Evolutionary conservation across 2,888 invertebrate species (phyloP).

Genomic region (Himalopsyche anomala): DNA sequence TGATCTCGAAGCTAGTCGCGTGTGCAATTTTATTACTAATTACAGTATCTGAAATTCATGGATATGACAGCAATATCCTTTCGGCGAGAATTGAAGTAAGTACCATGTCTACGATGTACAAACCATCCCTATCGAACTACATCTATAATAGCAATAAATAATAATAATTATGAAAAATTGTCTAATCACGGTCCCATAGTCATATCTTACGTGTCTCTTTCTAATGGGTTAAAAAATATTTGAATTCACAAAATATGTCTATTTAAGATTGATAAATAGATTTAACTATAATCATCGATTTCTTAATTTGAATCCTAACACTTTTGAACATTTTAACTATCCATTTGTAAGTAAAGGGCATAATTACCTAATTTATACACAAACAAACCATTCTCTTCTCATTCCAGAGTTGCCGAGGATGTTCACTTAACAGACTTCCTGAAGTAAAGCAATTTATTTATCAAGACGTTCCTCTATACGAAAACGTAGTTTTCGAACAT

Average conservation of each 20-base stretch:
- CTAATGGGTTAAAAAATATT: background rate
- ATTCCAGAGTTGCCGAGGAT: conserved; percentile 83
- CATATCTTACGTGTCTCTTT: background rate
- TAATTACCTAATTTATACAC: background rate
- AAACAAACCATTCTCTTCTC: conserved; percentile 60
- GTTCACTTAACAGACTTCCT: conserved; percentile 80
- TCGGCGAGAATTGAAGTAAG: conserved; percentile 75
- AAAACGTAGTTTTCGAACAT: conserved; percentile 79
- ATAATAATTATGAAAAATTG: background rate
- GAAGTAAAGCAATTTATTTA: conserved; percentile 82
- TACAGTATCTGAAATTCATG: conserved; percentile 19
- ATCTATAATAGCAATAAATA: background rate
- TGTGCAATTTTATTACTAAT: conserved; percentile 18
- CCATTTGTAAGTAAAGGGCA: too few species aligned
- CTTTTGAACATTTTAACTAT: too few species aligned
- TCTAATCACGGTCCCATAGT: background rate
- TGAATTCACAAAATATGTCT: too few species aligned
- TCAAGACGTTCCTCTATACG: conserved; percentile 81
- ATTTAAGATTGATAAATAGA: too few species aligned
- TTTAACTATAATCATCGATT: background rate
- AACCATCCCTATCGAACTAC: background rate
- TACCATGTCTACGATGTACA: conserved; percentile 46
- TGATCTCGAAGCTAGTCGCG: conserved; percentile 32
- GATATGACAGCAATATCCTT: conserved; percentile 67
- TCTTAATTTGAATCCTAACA: too few species aligned